Percentiles rank a stretch among this genome's conserved stretches.
These are phyloP conservation scores for Cotesia congregata DNA, from an alignment of 2,888 invertebrate species.

Conservation along the genomic window DNA sequence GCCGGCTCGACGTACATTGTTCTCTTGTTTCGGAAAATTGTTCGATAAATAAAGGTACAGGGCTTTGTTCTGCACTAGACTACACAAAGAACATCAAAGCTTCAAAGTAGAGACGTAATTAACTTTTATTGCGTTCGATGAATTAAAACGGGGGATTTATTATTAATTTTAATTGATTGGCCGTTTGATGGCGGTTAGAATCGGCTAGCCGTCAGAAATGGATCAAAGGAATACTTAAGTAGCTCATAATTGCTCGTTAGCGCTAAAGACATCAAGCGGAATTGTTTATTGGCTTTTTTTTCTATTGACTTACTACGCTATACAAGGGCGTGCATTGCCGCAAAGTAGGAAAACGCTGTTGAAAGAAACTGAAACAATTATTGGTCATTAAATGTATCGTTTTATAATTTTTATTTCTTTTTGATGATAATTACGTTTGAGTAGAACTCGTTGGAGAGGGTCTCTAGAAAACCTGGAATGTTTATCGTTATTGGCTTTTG, in stretches of 20 bases:
- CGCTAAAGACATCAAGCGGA: background rate
- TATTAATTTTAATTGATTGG: background rate
- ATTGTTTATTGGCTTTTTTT: background rate
- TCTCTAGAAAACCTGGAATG: slow-evolving; percentile 45
- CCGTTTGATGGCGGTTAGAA: background rate
- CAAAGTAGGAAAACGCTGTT: slow-evolving; percentile 49
- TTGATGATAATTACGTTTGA: slow-evolving; percentile 40
- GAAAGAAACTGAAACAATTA: slow-evolving; percentile 46
- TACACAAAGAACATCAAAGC: background rate
- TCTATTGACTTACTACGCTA: slow-evolving; percentile 26
- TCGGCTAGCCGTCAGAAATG: background rate
- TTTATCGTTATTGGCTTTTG: slow-evolving; percentile 46
- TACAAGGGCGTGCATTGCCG: slow-evolving; percentile 49
- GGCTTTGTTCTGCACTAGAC: background rate
- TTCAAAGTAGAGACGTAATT: background rate
- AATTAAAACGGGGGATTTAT: background rate
- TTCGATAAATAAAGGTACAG: background rate
- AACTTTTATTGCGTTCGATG: background rate
- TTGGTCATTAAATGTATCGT: background rate
- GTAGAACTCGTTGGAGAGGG: slow-evolving; percentile 48
- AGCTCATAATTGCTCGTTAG: background rate
- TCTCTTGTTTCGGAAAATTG: background rate
- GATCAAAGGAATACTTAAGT: slow-evolving; percentile 3
- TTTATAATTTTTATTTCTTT: background rate
- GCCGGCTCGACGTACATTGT: slow-evolving; percentile 5